phyloP scores from a whole-genome alignment of 2,888 invertebrate genomes.

The Drosophila subsilvestris region DNA sequence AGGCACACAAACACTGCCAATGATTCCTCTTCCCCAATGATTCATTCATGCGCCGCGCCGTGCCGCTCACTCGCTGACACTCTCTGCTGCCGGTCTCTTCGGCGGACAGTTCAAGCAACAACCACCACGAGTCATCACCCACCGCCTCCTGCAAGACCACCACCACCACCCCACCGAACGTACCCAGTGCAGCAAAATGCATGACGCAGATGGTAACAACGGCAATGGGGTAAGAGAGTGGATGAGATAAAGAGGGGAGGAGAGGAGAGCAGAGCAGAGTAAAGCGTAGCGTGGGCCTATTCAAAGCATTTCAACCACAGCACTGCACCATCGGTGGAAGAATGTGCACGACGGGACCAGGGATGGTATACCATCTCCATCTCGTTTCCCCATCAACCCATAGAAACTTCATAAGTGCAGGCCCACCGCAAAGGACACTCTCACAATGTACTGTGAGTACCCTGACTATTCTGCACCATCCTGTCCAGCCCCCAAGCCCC shows the following conservation, averaged over 20 bases:
- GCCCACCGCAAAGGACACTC: conserved; percentile 3
- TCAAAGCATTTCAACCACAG: conserved; percentile 36
- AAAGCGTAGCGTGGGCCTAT: conserved; percentile 39
- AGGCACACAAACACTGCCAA: conserved; percentile 37
- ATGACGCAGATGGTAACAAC: conserved; percentile 73
- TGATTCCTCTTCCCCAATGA: conserved; percentile 74
- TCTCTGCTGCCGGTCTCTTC: conserved; percentile 23
- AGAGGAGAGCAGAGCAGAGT: neutral
- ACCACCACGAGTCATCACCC: conserved; percentile 19
- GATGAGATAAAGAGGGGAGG: neutral
- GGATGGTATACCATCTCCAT: neutral
- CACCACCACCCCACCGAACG: conserved; percentile 22
- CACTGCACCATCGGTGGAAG: conserved; percentile 23
- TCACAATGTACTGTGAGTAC: neutral
- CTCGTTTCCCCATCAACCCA: neutral
- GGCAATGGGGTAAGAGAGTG: conserved; percentile 33
- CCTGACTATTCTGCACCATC: neutral
- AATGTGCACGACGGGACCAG: conserved; percentile 39
- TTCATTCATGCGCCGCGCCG: conserved; percentile 70
- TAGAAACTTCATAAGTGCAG: neutral
- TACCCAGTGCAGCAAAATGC: conserved; percentile 64
- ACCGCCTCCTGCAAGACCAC: conserved; percentile 1
- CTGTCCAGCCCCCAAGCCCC: conserved; percentile 1
- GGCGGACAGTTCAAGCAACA: conserved; percentile 18
- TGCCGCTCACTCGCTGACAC: conserved; percentile 45